Evolutionary conservation across 2,113 vertebrate genomes (phyloP).

Genomic region (Dicentrarchus labrax): DNA sequence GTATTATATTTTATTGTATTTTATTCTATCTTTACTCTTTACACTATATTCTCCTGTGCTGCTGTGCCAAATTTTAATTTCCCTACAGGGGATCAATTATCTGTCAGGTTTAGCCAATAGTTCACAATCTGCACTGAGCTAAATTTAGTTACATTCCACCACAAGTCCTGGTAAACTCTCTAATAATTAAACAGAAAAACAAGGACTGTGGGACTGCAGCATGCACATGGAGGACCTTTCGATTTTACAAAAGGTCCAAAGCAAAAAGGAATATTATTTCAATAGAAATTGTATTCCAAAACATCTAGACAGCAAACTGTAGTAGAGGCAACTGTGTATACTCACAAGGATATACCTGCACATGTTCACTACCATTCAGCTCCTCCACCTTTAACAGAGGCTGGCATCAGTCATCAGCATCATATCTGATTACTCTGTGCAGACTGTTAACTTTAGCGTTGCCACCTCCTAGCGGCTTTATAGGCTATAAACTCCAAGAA

Average conservation of each 20-base stretch:
- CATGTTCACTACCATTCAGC: neutral
- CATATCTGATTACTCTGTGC: conserved; percentile 58
- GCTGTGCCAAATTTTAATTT: too few relatives aligned
- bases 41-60: too few relatives aligned
- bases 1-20: too few relatives aligned
- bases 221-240: neutral
- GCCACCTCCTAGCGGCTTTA: conserved; percentile 63
- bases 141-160: neutral
- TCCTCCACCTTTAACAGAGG: conserved; percentile 5
- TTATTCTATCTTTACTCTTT: too few relatives aligned
- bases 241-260: neutral
- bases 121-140: neutral
- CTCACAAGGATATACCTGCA: neutral
- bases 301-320: neutral
- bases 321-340: neutral
- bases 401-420: conserved; percentile 40
- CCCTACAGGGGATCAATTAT: too few relatives aligned
- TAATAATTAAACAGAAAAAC: neutral
- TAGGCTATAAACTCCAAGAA: neutral
- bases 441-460: conserved; percentile 43
- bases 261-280: neutral
- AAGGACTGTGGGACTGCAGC: neutral
- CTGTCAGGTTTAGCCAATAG: neutral
- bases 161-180: neutral
- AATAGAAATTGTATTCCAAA: neutral